Evolutionary conservation across 2,113 vertebrate species (phyloP), one percentile per base, ranked within the genome.

Genomic region (Muntiacus reevesi): DNA sequence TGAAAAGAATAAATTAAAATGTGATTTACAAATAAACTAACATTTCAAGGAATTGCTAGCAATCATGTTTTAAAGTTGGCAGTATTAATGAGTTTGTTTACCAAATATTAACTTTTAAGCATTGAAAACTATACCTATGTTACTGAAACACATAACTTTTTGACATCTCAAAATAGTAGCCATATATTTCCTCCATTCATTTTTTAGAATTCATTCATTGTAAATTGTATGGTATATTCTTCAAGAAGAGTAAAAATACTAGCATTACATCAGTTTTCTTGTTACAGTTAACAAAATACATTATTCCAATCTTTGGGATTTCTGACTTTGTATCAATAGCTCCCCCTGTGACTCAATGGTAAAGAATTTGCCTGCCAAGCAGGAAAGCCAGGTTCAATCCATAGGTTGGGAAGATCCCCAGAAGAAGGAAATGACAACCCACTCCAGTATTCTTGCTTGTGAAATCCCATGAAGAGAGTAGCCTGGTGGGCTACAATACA

Each of bases 1-100:
- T 47, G 84, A 96, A 97, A 96, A 91, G 90, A 96, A 92, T 64
- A 98, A 95, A 97, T 98, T 95, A 82, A 96, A 96, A 94, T 82
- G 21, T 27, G 47, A 92, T 50, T 95, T 97, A 97, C 59, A 97
- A 97, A 97, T 96, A 95, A 67, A 76, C 43, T 76, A 97, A 78
- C 60, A 91, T n/a, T 91, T 74, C 93, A 97, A 83, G 36, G 54
- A 94, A 92, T 59, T 94, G 21, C 30, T 81, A 95, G 62, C 25
- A 92, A 90, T 81, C 57, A 15, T 60, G 10, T 55, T 95, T 93
- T 91, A 89, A 96, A 95, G 91, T 92, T 60, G 82, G 10, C 95
- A 79, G 21, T 50, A 96, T 60, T 76, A 89, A 60, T 76, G 47
- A 83, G 25, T 93, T 81, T 96, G 47, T 84, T 96, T 92, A 79